Base-by-base conservation (phyloP, 2,113 vertebrate genomes). In the Crotophaga sulcirostris region DNA sequence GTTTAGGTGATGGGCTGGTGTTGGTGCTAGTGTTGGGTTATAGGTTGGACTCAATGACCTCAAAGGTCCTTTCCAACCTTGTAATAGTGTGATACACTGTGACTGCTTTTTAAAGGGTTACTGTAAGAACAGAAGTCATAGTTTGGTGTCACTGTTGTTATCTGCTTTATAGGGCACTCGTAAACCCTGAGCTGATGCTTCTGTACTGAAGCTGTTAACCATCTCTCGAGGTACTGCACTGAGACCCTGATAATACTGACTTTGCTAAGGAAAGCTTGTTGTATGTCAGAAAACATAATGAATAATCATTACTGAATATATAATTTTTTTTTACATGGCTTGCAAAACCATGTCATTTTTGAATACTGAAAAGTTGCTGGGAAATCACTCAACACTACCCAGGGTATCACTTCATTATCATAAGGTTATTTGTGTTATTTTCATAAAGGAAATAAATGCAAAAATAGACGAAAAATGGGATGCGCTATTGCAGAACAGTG, bases 301-400 rank as follows among this genome's bases (percentile, higher is more conserved):
- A 74, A 51, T 59, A 56, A 70, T 56, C 52, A 62, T 21, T 47
- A n/a, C 16, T 67, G 51, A 94, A 92, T 88, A 94, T 2, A 3
- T 28, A 31, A 77, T 55, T 84, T 93, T 84, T 93, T 95, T 97
- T 94, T 92, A 95, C 60, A 55, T 62, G 18, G 23, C 34, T 94
- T 94, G 58, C 94, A 97, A 97, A 97, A 96, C 79, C 72, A 52
- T 87, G 87, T 90, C 54, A 64, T 64, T 94, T 94, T 64, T 33
- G 54, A 91, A 44, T 79, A 81, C 51, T 82, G 74, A 89, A 93
- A 97, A 67, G 69, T 95, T 97, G 75, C 52, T 91, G 84, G 49
- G 85, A 93, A 94, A 92, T 94, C 74, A 89, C 58, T 95, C 54
- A 83, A 29, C 36, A 79, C 62, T 91, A 77, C 63, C 63, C 79